Conservation (phyloP, 2,797 vertebrate species). For the Channallabes apus region DNA sequence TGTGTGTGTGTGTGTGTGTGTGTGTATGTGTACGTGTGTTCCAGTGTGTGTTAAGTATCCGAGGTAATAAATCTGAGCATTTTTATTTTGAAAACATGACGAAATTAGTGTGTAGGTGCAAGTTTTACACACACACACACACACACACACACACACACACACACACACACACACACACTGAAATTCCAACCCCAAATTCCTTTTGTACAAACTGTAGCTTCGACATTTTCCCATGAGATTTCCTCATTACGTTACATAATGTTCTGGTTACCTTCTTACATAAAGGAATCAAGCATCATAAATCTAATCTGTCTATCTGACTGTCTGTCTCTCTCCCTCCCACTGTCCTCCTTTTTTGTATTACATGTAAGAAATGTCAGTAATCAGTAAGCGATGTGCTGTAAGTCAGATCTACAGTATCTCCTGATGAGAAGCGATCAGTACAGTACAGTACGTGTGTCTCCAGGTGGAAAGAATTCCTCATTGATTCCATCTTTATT, state of each 20-base stretch:
- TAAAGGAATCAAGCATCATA: slow-evolving; percentile 32
- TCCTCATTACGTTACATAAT: slow-evolving; percentile 36
- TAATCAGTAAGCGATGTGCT: not conserved
- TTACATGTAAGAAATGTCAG: not conserved
- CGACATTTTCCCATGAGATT: slow-evolving; percentile 15
- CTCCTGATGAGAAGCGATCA: not conserved
- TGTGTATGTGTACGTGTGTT: not conserved
- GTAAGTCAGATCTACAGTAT: not conserved
- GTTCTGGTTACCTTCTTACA: slow-evolving; percentile 39
- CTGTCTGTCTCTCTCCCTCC: not conserved
- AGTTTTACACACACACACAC: not conserved
- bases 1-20: not conserved
- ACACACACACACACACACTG: not conserved
- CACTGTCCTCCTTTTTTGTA: not conserved
- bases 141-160: too few relatives aligned
- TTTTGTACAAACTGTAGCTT: not conserved
- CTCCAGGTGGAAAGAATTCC: not conserved
- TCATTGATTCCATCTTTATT: not conserved
- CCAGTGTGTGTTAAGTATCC: not conserved
- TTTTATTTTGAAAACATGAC: slow-evolving; percentile 5
- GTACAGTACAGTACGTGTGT: not conserved
- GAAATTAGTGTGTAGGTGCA: not conserved
- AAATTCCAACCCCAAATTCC: not conserved
- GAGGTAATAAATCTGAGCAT: not conserved
- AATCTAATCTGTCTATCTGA: not conserved